Base-by-base conservation (phyloP, 2,113 vertebrate genomes). In the Ammodytes dubius region DNA sequence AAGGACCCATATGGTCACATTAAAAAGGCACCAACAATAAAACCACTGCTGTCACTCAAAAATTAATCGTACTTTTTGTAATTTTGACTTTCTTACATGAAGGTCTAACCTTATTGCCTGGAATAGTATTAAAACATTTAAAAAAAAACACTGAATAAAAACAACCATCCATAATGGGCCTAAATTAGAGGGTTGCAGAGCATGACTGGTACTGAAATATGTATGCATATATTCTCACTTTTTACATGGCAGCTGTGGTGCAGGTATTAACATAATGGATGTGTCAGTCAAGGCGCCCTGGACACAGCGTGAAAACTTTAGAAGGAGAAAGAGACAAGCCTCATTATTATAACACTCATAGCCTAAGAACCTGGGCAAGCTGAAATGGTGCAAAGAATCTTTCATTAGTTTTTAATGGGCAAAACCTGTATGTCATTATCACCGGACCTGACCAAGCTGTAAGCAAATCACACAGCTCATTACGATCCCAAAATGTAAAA, bases 351-450 rank as follows among this genome's bases (percentile, higher is more conserved):
- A 46, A 40, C 35, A 59, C 70, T 64, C 74, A 40, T 47, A 53
- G 5, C 12, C 40, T 15, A 46, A 67, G 43, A 81, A 53, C 39
- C 57, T 43, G 35, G 63, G 60, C 49, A 74, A 70, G 67, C 57
- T 10, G n/a, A 71, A 46, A 11, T 19, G 43, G 14, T 40, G 45
- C 43, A 47, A 13, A 66, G 40, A 59, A 19, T 60, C 11, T 54
- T 67, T 82, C 52, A 86, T 76, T 79, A 47, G 73, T 70, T 77
- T 77, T 68, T 85, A 87, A 85, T 74, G 74, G 52, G 10, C 8
- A n/a, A 79, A 88, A 83, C 43, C 84, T 85, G 84, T 0, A 6
- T 42, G 61, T 70, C 75, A 77, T 89, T 59, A 84, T 61, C 80
- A 72, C 65, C 54, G 49, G 54, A 37, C 40, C 70, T 70, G 74